These are phyloP conservation scores for Branchellion lobata DNA, from an alignment of 2,888 invertebrate genomes.

Conservation along the genomic window DNA sequence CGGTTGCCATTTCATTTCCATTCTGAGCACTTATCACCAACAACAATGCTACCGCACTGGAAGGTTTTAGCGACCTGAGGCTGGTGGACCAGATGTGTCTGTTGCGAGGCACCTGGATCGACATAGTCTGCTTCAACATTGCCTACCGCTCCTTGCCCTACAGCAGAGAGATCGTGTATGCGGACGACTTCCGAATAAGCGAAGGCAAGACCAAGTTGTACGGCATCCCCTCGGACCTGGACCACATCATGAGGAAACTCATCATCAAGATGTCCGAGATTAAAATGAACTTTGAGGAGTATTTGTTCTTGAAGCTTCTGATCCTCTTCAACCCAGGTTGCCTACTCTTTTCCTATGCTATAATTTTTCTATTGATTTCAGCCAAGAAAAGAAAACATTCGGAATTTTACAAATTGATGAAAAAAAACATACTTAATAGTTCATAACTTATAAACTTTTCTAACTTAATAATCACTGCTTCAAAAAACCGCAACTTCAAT, in stretches of 20 bases:
- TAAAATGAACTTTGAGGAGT: slow-evolving; percentile 42
- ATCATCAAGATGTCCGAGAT: slow-evolving; percentile 42
- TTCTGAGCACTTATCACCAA: too few species aligned
- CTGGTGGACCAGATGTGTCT: slow-evolving; percentile 47
- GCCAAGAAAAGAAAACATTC: neutral
- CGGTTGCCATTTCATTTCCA: too few species aligned
- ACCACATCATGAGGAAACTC: slow-evolving; percentile 43
- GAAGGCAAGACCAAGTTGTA: slow-evolving; percentile 41
- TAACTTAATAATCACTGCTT: too few species aligned
- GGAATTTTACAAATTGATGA: neutral
- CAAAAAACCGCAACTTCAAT: too few species aligned
- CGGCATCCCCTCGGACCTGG: slow-evolving; percentile 41
- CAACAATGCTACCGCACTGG: too few species aligned
- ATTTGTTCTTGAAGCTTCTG: slow-evolving; percentile 45
- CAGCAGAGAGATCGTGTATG: slow-evolving; percentile 45
- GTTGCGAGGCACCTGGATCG: slow-evolving; percentile 46
- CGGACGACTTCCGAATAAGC: slow-evolving; percentile 45
- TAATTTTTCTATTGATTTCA: neutral
- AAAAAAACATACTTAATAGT: neutral
- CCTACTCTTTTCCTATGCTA: neutral
- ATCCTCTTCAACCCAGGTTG: slow-evolving; percentile 47
- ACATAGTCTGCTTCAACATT: slow-evolving; percentile 47
- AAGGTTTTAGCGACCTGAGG: slow-evolving; percentile 44
- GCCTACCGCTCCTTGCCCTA: slow-evolving; percentile 46
- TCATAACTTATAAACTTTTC: too few species aligned